Evolutionary conservation across 1,140 invertebrate genomes (phyloP), one percentile per base, ranked within the genome.

Genomic region (Zaprionus davidi): DNA sequence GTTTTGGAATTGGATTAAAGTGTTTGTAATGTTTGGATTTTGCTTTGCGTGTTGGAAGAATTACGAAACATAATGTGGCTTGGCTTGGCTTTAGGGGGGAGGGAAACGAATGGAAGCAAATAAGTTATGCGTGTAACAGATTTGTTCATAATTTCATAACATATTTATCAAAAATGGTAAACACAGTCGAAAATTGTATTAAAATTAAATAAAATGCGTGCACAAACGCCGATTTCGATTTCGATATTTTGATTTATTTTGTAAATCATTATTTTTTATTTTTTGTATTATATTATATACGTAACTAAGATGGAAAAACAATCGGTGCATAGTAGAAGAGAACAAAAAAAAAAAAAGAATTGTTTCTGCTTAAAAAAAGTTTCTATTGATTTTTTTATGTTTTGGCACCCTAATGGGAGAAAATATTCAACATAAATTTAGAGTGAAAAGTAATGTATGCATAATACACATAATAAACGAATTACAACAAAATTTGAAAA

Each of bases 401-500:
- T 66, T 63, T 26, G 38, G 53, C 71, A 72, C 76, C 74, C 74
- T 77, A 68, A 60, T 69, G 53, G 68, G 64, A 69, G 53, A 68
- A 64, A 71, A 57, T 73, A 66, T 63, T 34, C 36, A 78, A 71
- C 72, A 66, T 17, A 76, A 75, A 66, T 72, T 81, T 84, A 67
- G 82, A 78, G 70, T 73, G 71, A 81, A 73, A 83, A 60, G 68
- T 71, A 79, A 82, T 76, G 56, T 71, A 71, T 73, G 62, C 76
- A 79, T 77, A 55, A 55, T 74, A 78, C 81, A 85, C 56, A 85
- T 70, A 81, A 75, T 88, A 88, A 87, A 90, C 75, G 81, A 87
- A 91, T 91, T 91, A 91, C 88, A 91, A 91, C 88, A 87, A 91
- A 91, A 91, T 91, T 91, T 91, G 88, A 91, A 91, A 91, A 91